These are phyloP conservation scores for Dendrolimus pini DNA, from an alignment of 2,888 invertebrate species.

Conservation along the genomic window DNA sequence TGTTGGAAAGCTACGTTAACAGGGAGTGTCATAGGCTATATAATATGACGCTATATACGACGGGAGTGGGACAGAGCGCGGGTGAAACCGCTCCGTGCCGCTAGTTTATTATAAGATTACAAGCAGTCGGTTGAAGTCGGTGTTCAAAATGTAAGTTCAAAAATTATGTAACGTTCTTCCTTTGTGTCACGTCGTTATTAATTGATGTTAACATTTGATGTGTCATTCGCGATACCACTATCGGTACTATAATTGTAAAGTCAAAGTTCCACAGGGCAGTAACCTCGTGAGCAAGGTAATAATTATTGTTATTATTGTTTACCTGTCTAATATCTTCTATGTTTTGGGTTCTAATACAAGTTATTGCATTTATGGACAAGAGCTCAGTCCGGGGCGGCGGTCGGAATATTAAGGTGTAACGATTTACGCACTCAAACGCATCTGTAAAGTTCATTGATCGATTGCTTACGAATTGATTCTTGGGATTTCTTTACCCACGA, in stretches of 20 bases:
- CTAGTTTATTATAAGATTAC: neutral
- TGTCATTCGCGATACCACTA: neutral
- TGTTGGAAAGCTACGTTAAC: no score
- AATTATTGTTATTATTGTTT: neutral
- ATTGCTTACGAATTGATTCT: neutral
- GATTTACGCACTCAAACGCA: conserved; percentile 4
- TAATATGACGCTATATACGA: no score
- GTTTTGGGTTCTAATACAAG: neutral
- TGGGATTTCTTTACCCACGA: neutral
- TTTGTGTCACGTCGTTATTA: neutral
- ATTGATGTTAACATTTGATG: conserved; percentile 3
- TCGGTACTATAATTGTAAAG: no score
- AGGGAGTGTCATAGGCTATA: no score
- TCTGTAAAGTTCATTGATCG: neutral
- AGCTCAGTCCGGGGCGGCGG: conserved; percentile 2
- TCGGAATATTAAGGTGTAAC: conserved; percentile 7
- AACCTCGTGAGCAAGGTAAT: no score
- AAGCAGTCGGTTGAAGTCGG: no score
- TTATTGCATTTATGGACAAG: conserved; percentile 7
- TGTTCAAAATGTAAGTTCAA: no score
- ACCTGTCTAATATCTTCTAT: neutral
- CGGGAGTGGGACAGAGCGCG: no score
- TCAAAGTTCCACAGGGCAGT: no score
- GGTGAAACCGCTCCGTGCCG: no score
- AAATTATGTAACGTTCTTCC: no score